phyloP scores from a whole-genome alignment of 2,888 invertebrate genomes.

The Leptarthrus brevirostris region DNA sequence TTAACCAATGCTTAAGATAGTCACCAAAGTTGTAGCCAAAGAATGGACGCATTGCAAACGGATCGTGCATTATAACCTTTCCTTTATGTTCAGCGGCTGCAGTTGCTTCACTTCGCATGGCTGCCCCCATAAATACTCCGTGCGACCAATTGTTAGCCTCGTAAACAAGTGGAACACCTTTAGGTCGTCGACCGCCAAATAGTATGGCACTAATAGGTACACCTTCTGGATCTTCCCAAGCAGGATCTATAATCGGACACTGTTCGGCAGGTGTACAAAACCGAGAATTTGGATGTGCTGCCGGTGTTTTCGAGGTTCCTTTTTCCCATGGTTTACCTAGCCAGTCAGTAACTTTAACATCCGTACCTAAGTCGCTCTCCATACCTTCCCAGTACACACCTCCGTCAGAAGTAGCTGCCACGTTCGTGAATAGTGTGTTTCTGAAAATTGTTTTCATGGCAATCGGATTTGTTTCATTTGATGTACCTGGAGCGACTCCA shows the following conservation, averaged over 20 bases:
- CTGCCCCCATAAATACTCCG: conserved; percentile 94
- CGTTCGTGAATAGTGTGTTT: conserved; percentile 97
- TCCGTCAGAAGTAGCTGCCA: conserved; percentile 93
- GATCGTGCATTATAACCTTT: conserved; percentile 96
- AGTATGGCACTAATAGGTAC: conserved; percentile 97
- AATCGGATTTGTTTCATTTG: conserved; percentile 90
- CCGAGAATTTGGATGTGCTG: conserved; percentile 97
- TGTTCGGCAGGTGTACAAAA: conserved; percentile 95
- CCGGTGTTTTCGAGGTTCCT: conserved; percentile 74
- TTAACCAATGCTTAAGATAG: conserved; percentile 94
- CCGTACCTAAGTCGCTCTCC: conserved; percentile 74
- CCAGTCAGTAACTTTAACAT: conserved; percentile 82
- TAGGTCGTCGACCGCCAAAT: conserved; percentile 94
- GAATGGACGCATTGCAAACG: conserved; percentile 99
- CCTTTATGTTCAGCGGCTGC: conserved; percentile 97
- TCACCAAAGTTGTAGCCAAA: conserved; percentile 99
- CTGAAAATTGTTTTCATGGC: conserved; percentile 94
- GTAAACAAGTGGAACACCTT: conserved; percentile 93
- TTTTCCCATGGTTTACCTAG: conserved; percentile 79
- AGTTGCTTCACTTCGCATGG: conserved; percentile 96
- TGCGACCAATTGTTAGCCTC: conserved; percentile 94
- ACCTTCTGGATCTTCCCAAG: conserved; percentile 92
- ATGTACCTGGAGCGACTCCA: conserved; percentile 97
- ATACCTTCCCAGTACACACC: conserved; percentile 99
- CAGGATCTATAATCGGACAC: conserved; percentile 94